Conservation (phyloP, 2,888 invertebrate genomes). For the Crocallis elinguaria region DNA sequence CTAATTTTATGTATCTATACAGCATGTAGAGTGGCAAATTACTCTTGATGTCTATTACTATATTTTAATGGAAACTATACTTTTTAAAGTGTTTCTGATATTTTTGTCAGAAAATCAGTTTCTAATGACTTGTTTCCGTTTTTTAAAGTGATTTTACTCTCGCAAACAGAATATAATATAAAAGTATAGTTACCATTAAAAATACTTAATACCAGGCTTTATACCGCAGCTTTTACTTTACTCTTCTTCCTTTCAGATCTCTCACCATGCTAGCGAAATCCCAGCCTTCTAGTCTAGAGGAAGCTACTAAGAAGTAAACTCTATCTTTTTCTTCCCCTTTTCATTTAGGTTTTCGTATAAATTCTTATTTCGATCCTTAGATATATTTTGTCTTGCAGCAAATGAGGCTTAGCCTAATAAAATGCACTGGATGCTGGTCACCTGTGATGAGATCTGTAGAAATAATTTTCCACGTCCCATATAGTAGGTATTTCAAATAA, state of each 20-base stretch:
- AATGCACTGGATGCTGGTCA: conserved; percentile 20
- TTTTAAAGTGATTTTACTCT: too few relatives aligned
- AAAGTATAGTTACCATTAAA: conserved; percentile 7
- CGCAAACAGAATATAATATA: not conserved
- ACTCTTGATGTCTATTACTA: not conserved
- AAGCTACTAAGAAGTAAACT: conserved; percentile 64
- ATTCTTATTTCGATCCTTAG: conserved; percentile 16
- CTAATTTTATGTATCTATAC: not conserved
- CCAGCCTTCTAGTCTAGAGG: conserved; percentile 71
- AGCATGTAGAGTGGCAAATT: conserved; percentile 17
- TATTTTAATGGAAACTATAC: conserved; percentile 9
- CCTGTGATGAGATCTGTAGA: not conserved
- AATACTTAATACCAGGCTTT: not conserved
- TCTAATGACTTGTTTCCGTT: too few relatives aligned
- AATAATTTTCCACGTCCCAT: not conserved
- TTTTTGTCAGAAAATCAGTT: too few relatives aligned
- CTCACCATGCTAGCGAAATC: conserved; percentile 76
- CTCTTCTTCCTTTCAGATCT: conserved; percentile 65
- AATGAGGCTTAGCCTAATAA: conserved; percentile 38
- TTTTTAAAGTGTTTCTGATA: too few relatives aligned
- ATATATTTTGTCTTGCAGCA: conserved; percentile 36
- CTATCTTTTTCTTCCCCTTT: conserved; percentile 32
- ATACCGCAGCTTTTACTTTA: not conserved
- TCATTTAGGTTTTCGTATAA: conserved; percentile 30
- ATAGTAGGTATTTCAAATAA: not conserved